Evolutionary conservation across 2,797 vertebrate species (phyloP), one percentile per base, ranked within the genome.

Genomic region (Poecilia velifera): DNA sequence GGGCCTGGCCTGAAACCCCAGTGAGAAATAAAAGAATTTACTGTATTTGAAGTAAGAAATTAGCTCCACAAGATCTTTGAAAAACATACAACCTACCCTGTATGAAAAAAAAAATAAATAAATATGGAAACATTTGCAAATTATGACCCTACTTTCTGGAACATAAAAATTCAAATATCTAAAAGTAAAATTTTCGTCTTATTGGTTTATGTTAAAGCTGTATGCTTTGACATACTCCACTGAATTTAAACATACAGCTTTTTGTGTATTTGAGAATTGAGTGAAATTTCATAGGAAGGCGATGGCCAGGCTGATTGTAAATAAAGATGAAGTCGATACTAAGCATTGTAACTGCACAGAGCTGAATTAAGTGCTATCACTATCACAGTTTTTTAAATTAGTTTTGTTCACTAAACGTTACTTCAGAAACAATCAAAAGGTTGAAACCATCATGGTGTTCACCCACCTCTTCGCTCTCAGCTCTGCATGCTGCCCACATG

Each of bases 401-500:
- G 5, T 46, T 28, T 71, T 45, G 68, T 16, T 59, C 16, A 59
- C 28, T 28, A 36, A 45, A 72, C 41, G 6, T 74, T 46, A 18
- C 49, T 36, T 72, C 39, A 71, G 25, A 59, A 41, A 59, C 51
- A 55, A 84, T 36, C 68, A 25, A 77, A 25, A 74, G 73, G 71
- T 77, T 74, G 39, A 81, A 88, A 72, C 43, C 68, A 77, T 74
- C 72, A 66, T 7, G 28, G 3, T 14, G 34, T 34, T 66, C 70
- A 57, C 34, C 73, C 20, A 73, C 31, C 46, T 68, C 49, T 71
- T 28, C 1, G 0, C 43, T 45, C 20, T 76, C 31, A 31, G 49
- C 76, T 51, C 76, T 76, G 71, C 59, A 20, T 43, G 39, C 81
- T 76, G 55, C 83, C 82, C 77, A 47, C 74, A 72, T 3, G 57